phyloP scores from a whole-genome alignment of 2,888 invertebrate genomes.

The Suillia variegata region DNA sequence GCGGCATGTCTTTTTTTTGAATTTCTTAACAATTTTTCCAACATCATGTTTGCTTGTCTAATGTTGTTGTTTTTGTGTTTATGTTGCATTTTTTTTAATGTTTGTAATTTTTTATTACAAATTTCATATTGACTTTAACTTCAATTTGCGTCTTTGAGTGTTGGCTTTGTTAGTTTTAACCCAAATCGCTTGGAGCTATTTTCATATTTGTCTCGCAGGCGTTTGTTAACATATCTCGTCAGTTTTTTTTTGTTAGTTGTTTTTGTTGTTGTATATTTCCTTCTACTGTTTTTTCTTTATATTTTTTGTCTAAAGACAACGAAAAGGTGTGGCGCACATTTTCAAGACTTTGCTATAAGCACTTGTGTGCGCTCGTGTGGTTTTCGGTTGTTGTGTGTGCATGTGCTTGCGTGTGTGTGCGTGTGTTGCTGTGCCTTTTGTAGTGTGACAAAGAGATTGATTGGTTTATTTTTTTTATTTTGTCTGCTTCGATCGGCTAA shows the following conservation, averaged over 20 bases:
- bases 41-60: no score
- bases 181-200: constrained; percentile 12
- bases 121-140: no score
- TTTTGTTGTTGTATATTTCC: no score
- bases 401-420: constrained; percentile 12
- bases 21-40: no score
- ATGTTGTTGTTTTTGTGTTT: no score
- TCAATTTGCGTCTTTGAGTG: no score
- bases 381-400: constrained; percentile 12
- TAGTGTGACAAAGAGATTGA: constrained; percentile 28
- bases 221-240: constrained; percentile 1
- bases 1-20: no score
- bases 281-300: constrained; percentile 3
- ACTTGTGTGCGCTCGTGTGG: background rate
- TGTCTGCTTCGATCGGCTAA: no score
- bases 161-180: constrained; percentile 4
- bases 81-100: background rate
- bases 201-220: constrained; percentile 6
- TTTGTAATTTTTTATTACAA: no score
- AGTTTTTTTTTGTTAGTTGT: no score
- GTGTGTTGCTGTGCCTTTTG: no score
- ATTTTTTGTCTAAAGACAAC: constrained; percentile 9
- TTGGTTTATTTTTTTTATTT: no score
- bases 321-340: constrained; percentile 16
- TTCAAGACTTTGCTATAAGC: background rate